phyloP scores from a whole-genome alignment of 2,888 invertebrate genomes.

The Drosophila histrio region DNA sequence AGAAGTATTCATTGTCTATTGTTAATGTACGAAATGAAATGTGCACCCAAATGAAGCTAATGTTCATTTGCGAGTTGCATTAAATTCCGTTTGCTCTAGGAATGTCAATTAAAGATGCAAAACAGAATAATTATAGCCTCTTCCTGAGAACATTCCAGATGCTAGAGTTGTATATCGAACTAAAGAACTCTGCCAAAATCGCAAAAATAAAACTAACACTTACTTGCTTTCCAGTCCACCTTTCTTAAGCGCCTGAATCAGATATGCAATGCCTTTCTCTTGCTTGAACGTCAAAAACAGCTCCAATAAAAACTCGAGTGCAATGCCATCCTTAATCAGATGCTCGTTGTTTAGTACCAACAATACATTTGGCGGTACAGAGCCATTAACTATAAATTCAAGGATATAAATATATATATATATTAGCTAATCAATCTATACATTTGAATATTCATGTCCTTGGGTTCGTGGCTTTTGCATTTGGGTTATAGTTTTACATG shows the following conservation, averaged over 20 bases:
- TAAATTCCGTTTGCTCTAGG: constrained; percentile 77
- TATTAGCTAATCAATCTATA: background rate
- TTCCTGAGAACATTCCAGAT: constrained; percentile 73
- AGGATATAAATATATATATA: background rate
- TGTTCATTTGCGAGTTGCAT: constrained; percentile 74
- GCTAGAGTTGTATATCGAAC: background rate
- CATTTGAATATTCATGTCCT: constrained; percentile 62
- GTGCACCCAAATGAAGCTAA: constrained; percentile 75
- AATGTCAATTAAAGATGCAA: constrained; percentile 82
- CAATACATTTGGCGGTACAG: constrained; percentile 95
- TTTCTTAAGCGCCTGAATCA: constrained; percentile 94
- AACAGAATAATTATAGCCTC: constrained; percentile 54
- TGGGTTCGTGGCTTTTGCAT: constrained; percentile 82
- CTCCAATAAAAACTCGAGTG: constrained; percentile 96
- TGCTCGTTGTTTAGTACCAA: constrained; percentile 96
- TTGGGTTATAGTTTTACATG: constrained; percentile 45
- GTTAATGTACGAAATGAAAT: constrained; percentile 69
- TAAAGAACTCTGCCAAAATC: background rate
- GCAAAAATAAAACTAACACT: constrained; percentile 42
- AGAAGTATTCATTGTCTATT: background rate
- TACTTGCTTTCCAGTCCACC: constrained; percentile 91
- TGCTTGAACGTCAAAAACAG: constrained; percentile 95
- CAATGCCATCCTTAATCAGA: constrained; percentile 96
- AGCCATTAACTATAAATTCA: constrained; percentile 88
- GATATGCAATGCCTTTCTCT: constrained; percentile 93